A percentile compares a stretch with the other conserved stretches of the same genome.
Evolutionary conservation across 2,797 vertebrate species (phyloP).

Genomic region (Esox masquinongy): DNA sequence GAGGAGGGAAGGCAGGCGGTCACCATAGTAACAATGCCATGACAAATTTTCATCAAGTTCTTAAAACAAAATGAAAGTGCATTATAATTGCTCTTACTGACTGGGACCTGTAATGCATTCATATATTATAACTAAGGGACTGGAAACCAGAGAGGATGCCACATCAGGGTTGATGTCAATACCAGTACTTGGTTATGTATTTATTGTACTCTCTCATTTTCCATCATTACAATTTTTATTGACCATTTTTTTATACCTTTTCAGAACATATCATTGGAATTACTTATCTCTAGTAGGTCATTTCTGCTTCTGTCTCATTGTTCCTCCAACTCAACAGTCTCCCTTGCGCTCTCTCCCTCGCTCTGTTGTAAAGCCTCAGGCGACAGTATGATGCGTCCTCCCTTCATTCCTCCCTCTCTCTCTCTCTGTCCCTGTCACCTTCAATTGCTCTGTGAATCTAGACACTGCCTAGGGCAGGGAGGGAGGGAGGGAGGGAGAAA

Average conservation of each 20-base stretch:
- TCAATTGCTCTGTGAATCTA: not conserved
- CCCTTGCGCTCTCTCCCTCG: not conserved
- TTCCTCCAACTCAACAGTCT: not conserved
- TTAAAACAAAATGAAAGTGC: conserved; percentile 68
- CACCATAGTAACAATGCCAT: conserved; percentile 78
- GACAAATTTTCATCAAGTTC: conserved; percentile 79
- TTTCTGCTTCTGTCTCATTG: not conserved
- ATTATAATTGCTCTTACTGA: conserved; percentile 2
- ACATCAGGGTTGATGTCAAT: not conserved
- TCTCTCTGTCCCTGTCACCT: not conserved
- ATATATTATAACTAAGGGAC: not conserved
- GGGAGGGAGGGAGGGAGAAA: not conserved
- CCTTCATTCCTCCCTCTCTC: not conserved
- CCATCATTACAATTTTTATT: no score
- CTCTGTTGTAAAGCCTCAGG: not conserved
- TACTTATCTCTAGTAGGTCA: no score
- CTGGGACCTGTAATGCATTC: not conserved
- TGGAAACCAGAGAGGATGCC: not conserved
- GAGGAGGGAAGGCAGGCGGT: conserved; percentile 63
- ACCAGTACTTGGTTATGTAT: not conserved
- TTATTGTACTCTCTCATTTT: not conserved
- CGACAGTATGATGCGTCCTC: not conserved
- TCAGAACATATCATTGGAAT: no score
- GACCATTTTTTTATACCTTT: no score
- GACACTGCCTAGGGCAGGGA: not conserved